A percentile compares a stretch with the other conserved stretches of the same genome.
phyloP scores from a whole-genome alignment of 2,888 invertebrate species.

The Anthrax anthrax region DNA sequence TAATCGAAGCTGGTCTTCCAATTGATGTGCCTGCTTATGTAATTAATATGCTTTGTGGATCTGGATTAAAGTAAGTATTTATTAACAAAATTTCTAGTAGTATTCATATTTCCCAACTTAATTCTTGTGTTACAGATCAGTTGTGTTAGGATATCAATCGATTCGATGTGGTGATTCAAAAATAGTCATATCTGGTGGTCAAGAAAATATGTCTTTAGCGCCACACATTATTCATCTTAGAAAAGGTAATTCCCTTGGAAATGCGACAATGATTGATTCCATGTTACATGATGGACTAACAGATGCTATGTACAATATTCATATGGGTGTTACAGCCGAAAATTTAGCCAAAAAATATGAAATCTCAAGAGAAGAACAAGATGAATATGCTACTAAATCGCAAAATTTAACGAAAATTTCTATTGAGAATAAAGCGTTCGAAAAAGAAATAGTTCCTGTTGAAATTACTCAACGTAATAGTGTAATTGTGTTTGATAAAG shows the following conservation, averaged over 20 bases:
- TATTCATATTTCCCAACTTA: neutral
- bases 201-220: slow-evolving; percentile 68
- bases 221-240: slow-evolving; percentile 53
- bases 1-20: slow-evolving; percentile 57
- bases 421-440: slow-evolving; percentile 46
- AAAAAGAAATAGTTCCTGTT: slow-evolving; percentile 57
- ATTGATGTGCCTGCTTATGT: slow-evolving; percentile 50
- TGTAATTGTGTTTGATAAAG: slow-evolving; percentile 38
- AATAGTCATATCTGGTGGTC: slow-evolving; percentile 64
- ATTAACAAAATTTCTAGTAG: neutral
- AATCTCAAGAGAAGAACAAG: slow-evolving; percentile 54
- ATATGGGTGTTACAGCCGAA: slow-evolving; percentile 75
- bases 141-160: slow-evolving; percentile 51
- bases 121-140: slow-evolving; percentile 35
- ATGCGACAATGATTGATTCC: slow-evolving; percentile 46
- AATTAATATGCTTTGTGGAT: slow-evolving; percentile 70
- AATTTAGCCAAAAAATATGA: slow-evolving; percentile 53
- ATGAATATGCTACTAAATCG: slow-evolving; percentile 50
- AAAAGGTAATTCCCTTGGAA: slow-evolving; percentile 50
- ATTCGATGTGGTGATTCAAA: slow-evolving; percentile 50
- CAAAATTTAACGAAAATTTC: slow-evolving; percentile 51
- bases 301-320: slow-evolving; percentile 56
- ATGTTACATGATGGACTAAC: slow-evolving; percentile 56
- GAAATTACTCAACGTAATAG: slow-evolving; percentile 37
- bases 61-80: slow-evolving; percentile 53